phyloP scores from a whole-genome alignment of 92 coral and sea anemone species.

The Zoanthus sansibaricus region DNA sequence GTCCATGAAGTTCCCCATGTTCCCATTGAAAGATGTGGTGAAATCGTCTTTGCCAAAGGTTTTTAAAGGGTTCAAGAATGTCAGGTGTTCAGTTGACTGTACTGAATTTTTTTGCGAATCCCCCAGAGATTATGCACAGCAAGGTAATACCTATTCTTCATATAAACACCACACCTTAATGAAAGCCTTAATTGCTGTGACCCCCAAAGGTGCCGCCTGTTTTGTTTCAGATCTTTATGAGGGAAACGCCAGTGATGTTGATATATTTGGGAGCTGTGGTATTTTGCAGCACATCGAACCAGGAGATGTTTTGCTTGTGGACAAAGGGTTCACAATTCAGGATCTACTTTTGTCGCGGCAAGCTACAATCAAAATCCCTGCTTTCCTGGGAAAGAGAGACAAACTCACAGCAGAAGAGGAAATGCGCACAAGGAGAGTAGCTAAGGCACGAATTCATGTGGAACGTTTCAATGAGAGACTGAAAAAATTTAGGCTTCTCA shows the following conservation, averaged over 20 bases:
- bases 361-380: conserved; percentile 53
- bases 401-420: conserved; percentile 41
- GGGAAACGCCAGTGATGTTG: conserved; percentile 30
- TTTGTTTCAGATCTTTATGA: conserved; percentile 40
- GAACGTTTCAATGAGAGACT: conserved; percentile 49
- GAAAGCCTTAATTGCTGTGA: conserved; percentile 43
- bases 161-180: conserved; percentile 50
- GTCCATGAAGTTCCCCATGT: conserved; percentile 28
- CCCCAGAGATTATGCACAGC: conserved; percentile 42
- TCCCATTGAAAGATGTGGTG: conserved; percentile 42
- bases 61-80: conserved; percentile 45
- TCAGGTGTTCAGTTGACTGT: conserved; percentile 59
- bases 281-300: conserved; percentile 31
- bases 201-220: conserved; percentile 41
- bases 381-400: conserved; percentile 48
- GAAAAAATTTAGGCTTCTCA: conserved; percentile 39
- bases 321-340: conserved; percentile 56
- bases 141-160: conserved; percentile 56
- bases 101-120: conserved; percentile 47
- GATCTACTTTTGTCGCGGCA: conserved; percentile 21
- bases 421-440: conserved; percentile 37
- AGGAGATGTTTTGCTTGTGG: conserved; percentile 25
- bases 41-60: conserved; percentile 41
- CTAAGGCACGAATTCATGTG: conserved; percentile 53
- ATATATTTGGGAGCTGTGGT: conserved; percentile 31